phyloP scores from a whole-genome alignment of 2,797 vertebrate genomes.

The Hirundo rustica region DNA sequence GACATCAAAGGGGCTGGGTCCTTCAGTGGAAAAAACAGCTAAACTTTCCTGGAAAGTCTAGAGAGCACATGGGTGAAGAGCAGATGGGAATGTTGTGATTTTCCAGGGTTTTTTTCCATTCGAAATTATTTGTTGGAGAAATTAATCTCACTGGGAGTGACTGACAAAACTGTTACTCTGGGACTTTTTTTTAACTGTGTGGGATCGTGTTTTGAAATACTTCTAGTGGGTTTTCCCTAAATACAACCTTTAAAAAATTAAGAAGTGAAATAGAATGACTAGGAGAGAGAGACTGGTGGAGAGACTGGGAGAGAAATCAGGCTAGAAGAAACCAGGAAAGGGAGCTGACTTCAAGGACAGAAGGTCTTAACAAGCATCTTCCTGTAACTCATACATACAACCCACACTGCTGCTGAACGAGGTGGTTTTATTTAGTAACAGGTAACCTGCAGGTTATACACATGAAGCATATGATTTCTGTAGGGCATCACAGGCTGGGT shows the following conservation, averaged over 20 bases:
- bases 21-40: background rate
- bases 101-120: background rate
- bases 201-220: background rate
- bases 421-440: background rate
- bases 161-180: background rate
- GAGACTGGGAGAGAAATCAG: background rate
- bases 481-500: background rate
- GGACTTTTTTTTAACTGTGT: background rate
- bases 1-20: background rate
- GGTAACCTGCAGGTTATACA: background rate
- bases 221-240: background rate
- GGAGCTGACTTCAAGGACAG: background rate
- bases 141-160: background rate
- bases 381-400: background rate
- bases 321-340: background rate
- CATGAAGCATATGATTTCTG: background rate
- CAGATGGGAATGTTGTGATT: background rate
- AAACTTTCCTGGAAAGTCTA: background rate
- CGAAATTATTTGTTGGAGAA: background rate
- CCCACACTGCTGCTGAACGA: background rate
- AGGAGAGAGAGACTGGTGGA: background rate
- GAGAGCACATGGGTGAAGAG: background rate
- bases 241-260: background rate
- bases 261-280: background rate
- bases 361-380: background rate